Evolutionary conservation across 1,140 invertebrate species (phyloP).

Genomic region (Rhagoletis pomonella): DNA sequence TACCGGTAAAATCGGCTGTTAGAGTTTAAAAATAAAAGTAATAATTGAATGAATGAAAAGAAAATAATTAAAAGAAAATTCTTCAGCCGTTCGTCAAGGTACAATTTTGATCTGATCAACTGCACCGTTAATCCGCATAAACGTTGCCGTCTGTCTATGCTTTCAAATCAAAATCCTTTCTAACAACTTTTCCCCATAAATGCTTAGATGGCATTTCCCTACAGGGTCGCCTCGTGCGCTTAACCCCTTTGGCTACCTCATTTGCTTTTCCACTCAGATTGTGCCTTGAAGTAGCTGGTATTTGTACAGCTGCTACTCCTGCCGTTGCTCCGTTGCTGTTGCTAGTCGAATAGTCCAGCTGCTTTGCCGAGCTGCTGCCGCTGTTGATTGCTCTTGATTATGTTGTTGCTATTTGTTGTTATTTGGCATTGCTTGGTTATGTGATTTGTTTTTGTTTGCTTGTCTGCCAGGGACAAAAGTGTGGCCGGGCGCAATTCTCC

Average conservation of each 20-base stretch:
- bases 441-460: constrained; percentile 28
- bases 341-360: not conserved
- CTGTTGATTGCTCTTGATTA: constrained; percentile 19
- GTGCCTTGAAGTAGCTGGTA: not conserved
- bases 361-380: not conserved
- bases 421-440: not conserved
- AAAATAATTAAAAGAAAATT: too few relatives aligned
- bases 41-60: too few relatives aligned
- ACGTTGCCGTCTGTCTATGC: too few relatives aligned
- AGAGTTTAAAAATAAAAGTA: too few relatives aligned
- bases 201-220: too few relatives aligned
- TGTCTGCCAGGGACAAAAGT: not conserved
- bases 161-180: too few relatives aligned
- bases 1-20: too few relatives aligned
- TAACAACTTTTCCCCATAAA: too few relatives aligned
- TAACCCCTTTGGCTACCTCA: not conserved
- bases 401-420: constrained; percentile 13
- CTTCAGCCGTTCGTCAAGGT: too few relatives aligned
- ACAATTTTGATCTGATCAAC: too few relatives aligned
- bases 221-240: too few relatives aligned
- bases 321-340: not conserved
- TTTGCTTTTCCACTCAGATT: not conserved
- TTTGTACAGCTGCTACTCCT: not conserved
- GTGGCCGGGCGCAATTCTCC: not conserved
- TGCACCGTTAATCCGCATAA: too few relatives aligned